Percentiles rank a stretch among this genome's conserved stretches.
Evolutionary conservation across 2,888 invertebrate species (phyloP).

Genomic region (Tachina grossa): DNA sequence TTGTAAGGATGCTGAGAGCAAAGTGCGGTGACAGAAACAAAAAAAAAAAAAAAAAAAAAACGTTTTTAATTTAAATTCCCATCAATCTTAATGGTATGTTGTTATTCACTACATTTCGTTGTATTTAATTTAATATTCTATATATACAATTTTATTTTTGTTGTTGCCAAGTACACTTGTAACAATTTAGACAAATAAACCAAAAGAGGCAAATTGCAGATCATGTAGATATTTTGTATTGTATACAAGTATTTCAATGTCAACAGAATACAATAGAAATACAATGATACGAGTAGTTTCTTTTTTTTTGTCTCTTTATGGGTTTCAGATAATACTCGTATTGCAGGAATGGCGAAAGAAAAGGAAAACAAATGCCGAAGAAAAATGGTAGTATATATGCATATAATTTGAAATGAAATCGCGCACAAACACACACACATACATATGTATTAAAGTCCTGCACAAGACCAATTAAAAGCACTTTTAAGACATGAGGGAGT

Average conservation of each 20-base stretch:
- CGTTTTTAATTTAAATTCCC: slow-evolving; percentile 67
- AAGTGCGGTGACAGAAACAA: slow-evolving; percentile 1
- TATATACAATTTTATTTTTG: background rate
- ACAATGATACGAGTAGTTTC: slow-evolving; percentile 16
- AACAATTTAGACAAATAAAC: slow-evolving; percentile 21
- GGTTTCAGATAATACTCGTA: background rate
- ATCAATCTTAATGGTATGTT: slow-evolving; percentile 64
- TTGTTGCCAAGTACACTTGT: too few species aligned
- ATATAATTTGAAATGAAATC: background rate
- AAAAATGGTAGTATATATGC: background rate
- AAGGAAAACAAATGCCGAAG: background rate
- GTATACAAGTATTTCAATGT: slow-evolving; percentile 26
- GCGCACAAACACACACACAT: background rate
- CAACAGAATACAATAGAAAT: slow-evolving; percentile 26
- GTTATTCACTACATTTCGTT: slow-evolving; percentile 35
- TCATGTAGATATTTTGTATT: background rate
- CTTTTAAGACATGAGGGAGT: too few species aligned
- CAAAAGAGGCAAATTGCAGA: background rate
- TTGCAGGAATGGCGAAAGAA: background rate
- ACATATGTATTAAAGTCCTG: background rate
- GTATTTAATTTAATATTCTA: slow-evolving; percentile 48
- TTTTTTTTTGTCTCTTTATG: slow-evolving; percentile 20
- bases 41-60: too few species aligned
- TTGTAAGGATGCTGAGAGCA: background rate
- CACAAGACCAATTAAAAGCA: too few species aligned